Base-by-base conservation (phyloP, 2,888 invertebrate species). In the Lamellibrachia satsuma region DNA sequence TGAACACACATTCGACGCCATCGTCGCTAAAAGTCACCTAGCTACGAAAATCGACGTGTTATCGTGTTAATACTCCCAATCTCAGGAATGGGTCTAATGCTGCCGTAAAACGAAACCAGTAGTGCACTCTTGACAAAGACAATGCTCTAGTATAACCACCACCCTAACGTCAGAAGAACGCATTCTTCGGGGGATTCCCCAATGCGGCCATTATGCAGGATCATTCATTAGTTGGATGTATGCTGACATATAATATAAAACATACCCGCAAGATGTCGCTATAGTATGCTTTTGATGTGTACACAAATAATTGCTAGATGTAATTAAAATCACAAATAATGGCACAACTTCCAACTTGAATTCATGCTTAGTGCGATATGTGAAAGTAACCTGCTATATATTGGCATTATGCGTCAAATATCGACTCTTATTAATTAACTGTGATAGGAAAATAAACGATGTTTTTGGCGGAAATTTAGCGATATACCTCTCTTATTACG, bases 151-250 rank as follows among this genome's bases (percentile, higher is more conserved):
- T 57, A 57, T 11, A 57, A 15, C 75, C 75, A 75, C 22, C 22
- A n/a, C 75, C 75, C 75, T 75, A 75, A 75, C 75, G 75, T 75
- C 75, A 75, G 22, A 75, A 22, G 15, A 75, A 75, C 75, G 75
- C 75, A 75, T 75, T 75, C n/a, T 75, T 22, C 75, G 75, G 75
- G 55, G 75, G 75, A 75, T 75, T 75, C n/a, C 75, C 75, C 75
- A 75, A 4, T 11, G 75, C 75, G 22, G 75, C 75, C 75, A 75
- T 75, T 75, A 6, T 75, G 2, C 75, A 75, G 75, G 75, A 75
- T 4, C 75, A 75, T 2, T 75, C 75, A 75, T 75, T 75, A 22
- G 4, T 75, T 22, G 75, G 39, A 39, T 39, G 39, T 39, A 39
- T 39, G 39, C 39, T 39, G 39, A 39, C 39, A 75, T 75, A 22